Evolutionary conservation across 2,113 vertebrate genomes (phyloP), one percentile per base, ranked within the genome.

Genomic region (Oostethus manadensis): DNA sequence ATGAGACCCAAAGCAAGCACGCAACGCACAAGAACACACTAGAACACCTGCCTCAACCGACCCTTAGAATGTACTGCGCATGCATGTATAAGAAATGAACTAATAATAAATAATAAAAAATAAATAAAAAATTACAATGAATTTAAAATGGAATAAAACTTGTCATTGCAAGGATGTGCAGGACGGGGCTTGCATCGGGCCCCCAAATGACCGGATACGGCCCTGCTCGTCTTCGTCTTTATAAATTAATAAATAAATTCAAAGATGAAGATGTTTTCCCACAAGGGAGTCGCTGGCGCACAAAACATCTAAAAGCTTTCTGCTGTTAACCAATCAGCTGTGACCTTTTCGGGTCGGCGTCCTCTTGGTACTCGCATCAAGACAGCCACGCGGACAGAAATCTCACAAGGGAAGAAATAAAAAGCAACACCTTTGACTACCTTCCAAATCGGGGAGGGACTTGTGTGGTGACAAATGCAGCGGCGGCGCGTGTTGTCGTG

Each of bases 221-320:
- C 23, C 23, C 23, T 26, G 23, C 23, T 26, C 23, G 23, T 26
- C 49, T 51, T 51, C 8, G 13, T n/a, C 51, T 38, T 7, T 14
- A 55, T 13, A 55, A 18, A 38, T 38, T 20, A 55, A 38, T n/a
- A 49, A 45, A 45, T 45, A 45, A 45, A 45, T 2, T 17, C 18
- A 48, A 10, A 48, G 14, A 33, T 54, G 76, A 79, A 33, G 56
- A 43, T 69, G 68, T 59, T 71, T 56, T 65, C 53, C 53, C 35
- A 5, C 29, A 18, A 16, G 40, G 55, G 53, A 71, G 61, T 70
- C 59, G 57, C 70, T 62, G 61, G 56, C 10, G 56, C 65, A 59
- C 67, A 71, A 79, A 80, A 68, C 59, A 60, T 64, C 51, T 81
- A 78, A 80, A 79, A 77, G 77, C 77, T 83, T 85, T 83, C 64